Evolutionary conservation across 2,113 vertebrate species (phyloP).

Genomic region (Platysternon megacephalum): DNA sequence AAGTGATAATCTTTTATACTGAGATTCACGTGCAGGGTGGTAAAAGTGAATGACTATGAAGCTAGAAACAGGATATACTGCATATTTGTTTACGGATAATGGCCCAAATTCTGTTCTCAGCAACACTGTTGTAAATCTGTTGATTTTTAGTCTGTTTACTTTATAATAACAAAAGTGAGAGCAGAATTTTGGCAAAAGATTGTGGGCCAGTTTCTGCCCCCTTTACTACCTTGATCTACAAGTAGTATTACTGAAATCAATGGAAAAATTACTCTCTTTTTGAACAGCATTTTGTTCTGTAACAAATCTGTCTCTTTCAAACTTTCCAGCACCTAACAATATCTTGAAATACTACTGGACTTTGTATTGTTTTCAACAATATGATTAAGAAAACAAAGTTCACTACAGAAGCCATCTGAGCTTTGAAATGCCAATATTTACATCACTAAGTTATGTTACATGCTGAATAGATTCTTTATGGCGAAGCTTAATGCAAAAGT

Average conservation of each 20-base stretch:
- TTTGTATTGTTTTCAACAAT: neutral
- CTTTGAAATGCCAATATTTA: neutral
- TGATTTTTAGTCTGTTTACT: neutral
- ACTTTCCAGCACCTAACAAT: neutral
- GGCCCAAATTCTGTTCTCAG: constrained; percentile 8
- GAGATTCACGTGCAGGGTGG: neutral
- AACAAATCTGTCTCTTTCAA: neutral
- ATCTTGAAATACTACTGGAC: neutral
- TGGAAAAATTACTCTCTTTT: neutral
- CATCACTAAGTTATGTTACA: neutral
- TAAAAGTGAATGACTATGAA: neutral
- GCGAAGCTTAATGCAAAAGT: neutral
- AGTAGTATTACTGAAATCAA: neutral
- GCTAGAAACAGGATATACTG: neutral
- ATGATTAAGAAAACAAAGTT: neutral
- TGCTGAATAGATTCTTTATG: neutral
- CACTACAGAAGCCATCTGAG: neutral
- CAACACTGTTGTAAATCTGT: neutral
- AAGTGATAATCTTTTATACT: neutral
- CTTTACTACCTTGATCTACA: constrained; percentile 3
- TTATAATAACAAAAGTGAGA: neutral
- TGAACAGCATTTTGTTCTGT: neutral
- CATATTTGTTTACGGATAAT: neutral
- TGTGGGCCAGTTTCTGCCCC: constrained; percentile 14
- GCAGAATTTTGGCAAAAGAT: neutral